These are phyloP conservation scores for Abscondita cerata DNA, from an alignment of 2,888 invertebrate genomes.

Conservation along the genomic window DNA sequence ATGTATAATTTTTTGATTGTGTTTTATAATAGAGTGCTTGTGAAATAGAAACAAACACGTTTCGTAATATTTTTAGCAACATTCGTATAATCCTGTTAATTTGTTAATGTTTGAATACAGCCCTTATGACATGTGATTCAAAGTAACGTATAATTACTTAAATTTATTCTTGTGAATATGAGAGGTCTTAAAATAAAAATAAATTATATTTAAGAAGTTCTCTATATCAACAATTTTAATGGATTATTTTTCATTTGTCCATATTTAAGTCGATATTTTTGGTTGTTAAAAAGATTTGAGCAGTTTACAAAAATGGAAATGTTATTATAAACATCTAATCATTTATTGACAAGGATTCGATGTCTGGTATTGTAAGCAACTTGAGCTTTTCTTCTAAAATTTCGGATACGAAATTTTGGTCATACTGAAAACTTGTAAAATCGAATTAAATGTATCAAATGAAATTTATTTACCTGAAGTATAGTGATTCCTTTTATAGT, in stretches of 20 bases:
- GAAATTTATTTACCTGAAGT: constrained; percentile 62
- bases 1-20: constrained; percentile 13
- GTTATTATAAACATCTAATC: constrained; percentile 12
- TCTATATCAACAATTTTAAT: too few species aligned
- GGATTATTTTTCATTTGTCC: too few species aligned
- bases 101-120: constrained; percentile 18
- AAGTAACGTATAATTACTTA: constrained; percentile 23
- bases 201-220: too few species aligned
- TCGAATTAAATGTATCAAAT: neutral
- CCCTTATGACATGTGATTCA: constrained; percentile 24
- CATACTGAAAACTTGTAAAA: constrained; percentile 47
- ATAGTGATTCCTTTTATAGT: constrained; percentile 72
- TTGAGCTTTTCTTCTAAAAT: constrained; percentile 46
- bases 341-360: constrained; percentile 20
- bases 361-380: constrained; percentile 29
- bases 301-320: constrained; percentile 6
- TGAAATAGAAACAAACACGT: neutral
- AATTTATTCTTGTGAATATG: constrained; percentile 28
- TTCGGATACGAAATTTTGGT: constrained; percentile 46
- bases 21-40: constrained; percentile 14
- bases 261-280: too few species aligned
- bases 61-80: constrained; percentile 15
- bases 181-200: constrained; percentile 22
- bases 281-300: too few species aligned
- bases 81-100: constrained; percentile 13